Percentiles rank a stretch among this genome's conserved stretches.
Evolutionary conservation across 2,797 vertebrate species (phyloP).

Genomic region (Syndactyla subalaris): DNA sequence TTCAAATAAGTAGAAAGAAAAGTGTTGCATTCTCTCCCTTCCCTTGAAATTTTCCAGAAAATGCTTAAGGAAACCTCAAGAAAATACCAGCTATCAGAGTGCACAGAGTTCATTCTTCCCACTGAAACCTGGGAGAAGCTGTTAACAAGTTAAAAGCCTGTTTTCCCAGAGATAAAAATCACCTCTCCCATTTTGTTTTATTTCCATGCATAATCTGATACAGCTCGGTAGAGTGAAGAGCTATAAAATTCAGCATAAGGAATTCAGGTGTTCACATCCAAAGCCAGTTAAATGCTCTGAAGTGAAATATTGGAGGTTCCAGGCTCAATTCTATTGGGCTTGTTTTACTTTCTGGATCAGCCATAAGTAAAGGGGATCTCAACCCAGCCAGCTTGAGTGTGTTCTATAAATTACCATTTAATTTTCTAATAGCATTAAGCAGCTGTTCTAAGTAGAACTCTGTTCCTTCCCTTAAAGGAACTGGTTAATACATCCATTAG

Average conservation of each 20-base stretch:
- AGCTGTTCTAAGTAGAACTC: neutral
- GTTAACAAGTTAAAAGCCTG: neutral
- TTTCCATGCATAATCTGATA: neutral
- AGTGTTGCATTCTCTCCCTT: neutral
- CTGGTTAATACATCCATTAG: neutral
- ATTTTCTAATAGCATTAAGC: conserved; percentile 54
- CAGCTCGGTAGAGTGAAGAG: neutral
- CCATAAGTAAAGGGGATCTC: neutral
- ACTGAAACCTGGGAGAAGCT: neutral
- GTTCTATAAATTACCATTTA: conserved; percentile 34
- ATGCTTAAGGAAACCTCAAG: neutral
- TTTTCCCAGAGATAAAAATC: neutral
- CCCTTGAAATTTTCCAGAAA: neutral
- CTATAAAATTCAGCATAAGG: fast-evolving
- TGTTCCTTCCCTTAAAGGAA: neutral
- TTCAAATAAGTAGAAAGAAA: neutral
- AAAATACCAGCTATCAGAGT: neutral
- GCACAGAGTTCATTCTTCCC: neutral
- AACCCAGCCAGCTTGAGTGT: neutral
- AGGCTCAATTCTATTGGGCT: neutral
- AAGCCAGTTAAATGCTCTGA: neutral
- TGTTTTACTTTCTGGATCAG: neutral
- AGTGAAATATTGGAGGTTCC: neutral
- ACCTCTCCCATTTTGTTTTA: neutral
- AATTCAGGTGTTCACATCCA: neutral